Conservation (phyloP, 2,797 vertebrate genomes). For the Cossypha caffra region DNA sequence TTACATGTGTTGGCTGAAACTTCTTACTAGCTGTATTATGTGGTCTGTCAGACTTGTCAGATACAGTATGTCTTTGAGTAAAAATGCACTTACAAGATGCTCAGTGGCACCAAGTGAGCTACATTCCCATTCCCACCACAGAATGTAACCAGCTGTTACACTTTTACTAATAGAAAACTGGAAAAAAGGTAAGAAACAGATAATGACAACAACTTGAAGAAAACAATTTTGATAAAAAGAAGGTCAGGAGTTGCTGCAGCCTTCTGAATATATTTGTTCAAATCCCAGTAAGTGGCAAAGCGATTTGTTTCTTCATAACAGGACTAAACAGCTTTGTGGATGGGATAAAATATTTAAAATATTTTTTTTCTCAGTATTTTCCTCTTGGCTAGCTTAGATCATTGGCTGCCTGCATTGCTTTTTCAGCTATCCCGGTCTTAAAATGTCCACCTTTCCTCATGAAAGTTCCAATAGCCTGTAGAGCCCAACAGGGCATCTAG, state of each 20-base stretch:
- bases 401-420: background rate
- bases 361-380: background rate
- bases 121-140: background rate
- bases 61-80: background rate
- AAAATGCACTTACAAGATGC: background rate
- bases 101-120: background rate
- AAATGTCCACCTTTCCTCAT: background rate
- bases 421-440: background rate
- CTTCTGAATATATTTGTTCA: background rate
- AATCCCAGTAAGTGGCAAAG: background rate
- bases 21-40: background rate
- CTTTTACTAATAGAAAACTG: background rate
- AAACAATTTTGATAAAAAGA: background rate
- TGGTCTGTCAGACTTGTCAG: background rate
- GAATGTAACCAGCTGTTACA: background rate
- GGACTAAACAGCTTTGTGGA: background rate
- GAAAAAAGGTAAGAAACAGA: background rate
- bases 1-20: background rate
- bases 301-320: background rate
- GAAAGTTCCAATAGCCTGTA: background rate
- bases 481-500: background rate
- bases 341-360: background rate
- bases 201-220: background rate
- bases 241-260: background rate
- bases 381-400: background rate